A percentile compares a stretch with the other conserved stretches of the same genome.
Conservation (phyloP, 1,140 invertebrate species). For the Ptiloglossa arizonensis region DNA sequence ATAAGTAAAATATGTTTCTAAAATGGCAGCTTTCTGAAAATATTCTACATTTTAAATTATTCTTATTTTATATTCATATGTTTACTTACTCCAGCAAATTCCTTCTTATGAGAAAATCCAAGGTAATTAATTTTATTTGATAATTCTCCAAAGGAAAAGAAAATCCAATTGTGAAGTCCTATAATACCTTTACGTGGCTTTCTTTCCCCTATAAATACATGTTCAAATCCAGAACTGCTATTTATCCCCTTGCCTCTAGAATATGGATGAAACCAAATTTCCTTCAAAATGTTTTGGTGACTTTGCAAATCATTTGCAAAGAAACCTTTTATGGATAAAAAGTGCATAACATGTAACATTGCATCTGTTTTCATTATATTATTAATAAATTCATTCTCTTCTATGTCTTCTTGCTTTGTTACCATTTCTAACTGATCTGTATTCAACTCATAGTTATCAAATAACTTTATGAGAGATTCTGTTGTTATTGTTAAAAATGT, state of each 20-base stretch:
- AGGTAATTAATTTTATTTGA: constrained; percentile 80
- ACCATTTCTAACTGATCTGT: constrained; percentile 77
- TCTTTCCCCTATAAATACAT: constrained; percentile 83
- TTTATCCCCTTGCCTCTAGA: constrained; percentile 83
- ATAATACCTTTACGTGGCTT: constrained; percentile 74
- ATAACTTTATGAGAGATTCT: constrained; percentile 65
- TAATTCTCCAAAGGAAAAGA: constrained; percentile 78
- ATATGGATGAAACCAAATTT: constrained; percentile 90
- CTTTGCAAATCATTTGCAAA: constrained; percentile 47
- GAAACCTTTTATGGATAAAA: constrained; percentile 79
- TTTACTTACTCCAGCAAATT: constrained; percentile 71
- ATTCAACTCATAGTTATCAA: constrained; percentile 76
- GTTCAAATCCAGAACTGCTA: constrained; percentile 81
- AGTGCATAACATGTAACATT: constrained; percentile 82
- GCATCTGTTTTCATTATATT: constrained; percentile 81
- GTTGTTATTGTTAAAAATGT: constrained; percentile 56
- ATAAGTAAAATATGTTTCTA: constrained; percentile 78
- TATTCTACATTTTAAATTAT: neutral
- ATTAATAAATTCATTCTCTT: constrained; percentile 82
- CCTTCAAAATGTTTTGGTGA: constrained; percentile 87
- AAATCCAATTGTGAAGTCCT: constrained; percentile 84
- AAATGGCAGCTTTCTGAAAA: constrained; percentile 58
- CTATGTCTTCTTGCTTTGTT: constrained; percentile 79
- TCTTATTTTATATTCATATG: neutral
- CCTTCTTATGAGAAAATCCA: constrained; percentile 72